Evolutionary conservation across 1,140 invertebrate genomes (phyloP).

Genomic region (Euglossa dilemma): DNA sequence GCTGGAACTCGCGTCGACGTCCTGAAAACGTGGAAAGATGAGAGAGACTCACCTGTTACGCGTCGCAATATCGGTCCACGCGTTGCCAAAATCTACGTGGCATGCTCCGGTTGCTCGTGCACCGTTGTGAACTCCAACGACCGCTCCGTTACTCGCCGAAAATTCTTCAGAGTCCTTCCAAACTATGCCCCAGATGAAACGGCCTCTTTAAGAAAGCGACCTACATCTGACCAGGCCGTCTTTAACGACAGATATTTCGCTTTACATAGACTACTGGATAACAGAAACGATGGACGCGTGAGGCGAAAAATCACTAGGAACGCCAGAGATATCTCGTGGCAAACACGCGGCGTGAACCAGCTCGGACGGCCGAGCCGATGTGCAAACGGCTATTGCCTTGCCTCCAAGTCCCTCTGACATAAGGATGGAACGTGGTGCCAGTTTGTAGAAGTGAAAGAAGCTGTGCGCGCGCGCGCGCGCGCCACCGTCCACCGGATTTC

Average conservation of each 20-base stretch:
- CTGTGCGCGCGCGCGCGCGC: constrained; percentile 48
- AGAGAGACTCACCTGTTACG: constrained; percentile 32
- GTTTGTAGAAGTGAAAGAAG: constrained; percentile 61
- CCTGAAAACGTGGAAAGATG: background rate
- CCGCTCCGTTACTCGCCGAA: background rate
- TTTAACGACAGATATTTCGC: background rate
- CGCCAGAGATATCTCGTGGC: too few relatives aligned
- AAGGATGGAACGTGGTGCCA: constrained; percentile 40
- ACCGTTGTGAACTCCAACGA: background rate
- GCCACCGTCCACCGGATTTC: background rate
- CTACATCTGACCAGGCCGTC: background rate
- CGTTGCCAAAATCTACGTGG: constrained; percentile 27
- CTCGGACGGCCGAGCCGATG: constrained; percentile 22
- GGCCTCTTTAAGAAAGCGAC: background rate
- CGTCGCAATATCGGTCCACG: background rate
- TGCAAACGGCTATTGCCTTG: constrained; percentile 45
- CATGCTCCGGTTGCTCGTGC: background rate
- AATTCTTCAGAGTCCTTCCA: background rate
- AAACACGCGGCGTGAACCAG: background rate
- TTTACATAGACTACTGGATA: background rate
- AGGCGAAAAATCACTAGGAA: background rate
- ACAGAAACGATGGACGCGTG: background rate
- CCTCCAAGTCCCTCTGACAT: constrained; percentile 36
- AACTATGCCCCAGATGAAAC: background rate
- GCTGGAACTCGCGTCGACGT: background rate